Conservation (phyloP, 2,113 vertebrate genomes). For the Zapus hudsonius region DNA sequence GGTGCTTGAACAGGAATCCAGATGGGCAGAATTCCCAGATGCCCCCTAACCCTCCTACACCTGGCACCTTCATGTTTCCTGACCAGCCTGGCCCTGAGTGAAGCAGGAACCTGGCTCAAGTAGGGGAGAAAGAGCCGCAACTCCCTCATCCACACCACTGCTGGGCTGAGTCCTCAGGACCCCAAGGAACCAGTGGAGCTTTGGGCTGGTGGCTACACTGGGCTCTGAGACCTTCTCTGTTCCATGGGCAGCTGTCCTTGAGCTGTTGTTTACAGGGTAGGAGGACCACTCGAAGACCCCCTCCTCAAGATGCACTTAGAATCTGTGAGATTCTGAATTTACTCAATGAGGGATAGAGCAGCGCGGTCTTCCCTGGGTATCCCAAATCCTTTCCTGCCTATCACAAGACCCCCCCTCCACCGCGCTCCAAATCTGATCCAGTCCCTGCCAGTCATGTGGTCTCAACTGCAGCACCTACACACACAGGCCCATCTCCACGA, state of each 20-base stretch:
- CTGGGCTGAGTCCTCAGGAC: neutral
- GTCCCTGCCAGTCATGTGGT: neutral
- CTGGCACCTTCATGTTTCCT: neutral
- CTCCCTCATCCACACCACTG: neutral
- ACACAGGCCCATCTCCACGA: neutral
- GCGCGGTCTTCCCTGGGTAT: neutral
- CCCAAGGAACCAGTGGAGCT: neutral
- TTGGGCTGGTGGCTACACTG: neutral
- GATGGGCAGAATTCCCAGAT: neutral
- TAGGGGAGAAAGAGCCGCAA: neutral
- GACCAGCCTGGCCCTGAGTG: neutral
- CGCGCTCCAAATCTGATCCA: neutral
- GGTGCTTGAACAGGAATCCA: no score
- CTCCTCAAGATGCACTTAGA: accelerated
- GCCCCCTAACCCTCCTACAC: neutral
- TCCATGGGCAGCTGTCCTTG: neutral
- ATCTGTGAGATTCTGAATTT: neutral
- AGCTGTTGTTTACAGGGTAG: neutral
- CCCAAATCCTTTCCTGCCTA: neutral
- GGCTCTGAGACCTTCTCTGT: neutral
- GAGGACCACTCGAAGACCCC: neutral
- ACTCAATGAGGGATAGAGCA: accelerated
- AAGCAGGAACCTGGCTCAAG: neutral
- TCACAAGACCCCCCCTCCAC: neutral
- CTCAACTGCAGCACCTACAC: neutral